Conservation (phyloP, 2,797 vertebrate genomes). For the Natrix natrix region DNA sequence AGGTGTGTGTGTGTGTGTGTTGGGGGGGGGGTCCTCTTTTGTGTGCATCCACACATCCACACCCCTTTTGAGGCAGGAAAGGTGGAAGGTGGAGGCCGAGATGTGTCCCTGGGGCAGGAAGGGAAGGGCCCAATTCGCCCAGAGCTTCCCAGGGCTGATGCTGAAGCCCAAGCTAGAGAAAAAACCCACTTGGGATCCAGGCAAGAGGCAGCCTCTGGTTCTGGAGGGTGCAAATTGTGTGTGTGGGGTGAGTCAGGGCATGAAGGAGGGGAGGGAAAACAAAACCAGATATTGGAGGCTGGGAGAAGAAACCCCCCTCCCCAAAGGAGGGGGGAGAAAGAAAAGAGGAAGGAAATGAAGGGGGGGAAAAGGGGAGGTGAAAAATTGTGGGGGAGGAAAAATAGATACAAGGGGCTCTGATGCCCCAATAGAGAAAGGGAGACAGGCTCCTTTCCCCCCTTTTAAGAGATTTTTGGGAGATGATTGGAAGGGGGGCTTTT, state of each 20-base stretch:
- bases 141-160: background rate
- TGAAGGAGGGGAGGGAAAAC: background rate
- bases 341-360: background rate
- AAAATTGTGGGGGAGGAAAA: background rate
- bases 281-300: background rate
- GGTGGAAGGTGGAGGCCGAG: background rate
- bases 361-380: background rate
- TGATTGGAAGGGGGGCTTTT: background rate
- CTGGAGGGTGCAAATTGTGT: background rate
- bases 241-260: no score
- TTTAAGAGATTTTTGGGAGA: no score
- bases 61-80: background rate
- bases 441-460: accelerated
- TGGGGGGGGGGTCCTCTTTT: background rate
- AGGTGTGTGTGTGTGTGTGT: background rate
- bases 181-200: no score
- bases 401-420: background rate
- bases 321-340: accelerated
- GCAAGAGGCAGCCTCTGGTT: constrained; percentile 24
- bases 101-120: background rate
- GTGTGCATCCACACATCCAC: background rate
- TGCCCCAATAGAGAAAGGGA: background rate
- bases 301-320: background rate
- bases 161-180: no score
- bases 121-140: background rate